Evolutionary conservation across 2,797 vertebrate genomes (phyloP).

Genomic region (Thamnophis elegans): DNA sequence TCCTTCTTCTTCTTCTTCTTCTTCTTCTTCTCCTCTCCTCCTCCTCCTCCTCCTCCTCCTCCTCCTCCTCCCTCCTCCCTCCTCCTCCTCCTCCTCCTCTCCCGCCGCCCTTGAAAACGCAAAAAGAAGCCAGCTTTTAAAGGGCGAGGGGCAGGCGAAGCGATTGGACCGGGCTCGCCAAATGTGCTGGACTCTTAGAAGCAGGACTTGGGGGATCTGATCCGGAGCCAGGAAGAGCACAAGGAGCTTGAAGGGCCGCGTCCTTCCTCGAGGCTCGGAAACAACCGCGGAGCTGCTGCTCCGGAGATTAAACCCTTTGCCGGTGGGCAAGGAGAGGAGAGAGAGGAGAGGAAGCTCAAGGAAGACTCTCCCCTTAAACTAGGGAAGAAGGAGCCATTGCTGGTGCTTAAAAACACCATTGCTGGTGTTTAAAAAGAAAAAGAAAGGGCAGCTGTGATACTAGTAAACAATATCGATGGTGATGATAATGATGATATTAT

Average conservation of each 20-base stretch:
- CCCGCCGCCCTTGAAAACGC: neutral
- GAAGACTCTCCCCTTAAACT: neutral
- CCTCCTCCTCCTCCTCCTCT: too few species aligned
- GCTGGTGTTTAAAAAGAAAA: neutral
- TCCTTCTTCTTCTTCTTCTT: too few species aligned
- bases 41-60: too few species aligned
- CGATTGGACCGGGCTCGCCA: neutral
- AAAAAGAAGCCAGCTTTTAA: neutral
- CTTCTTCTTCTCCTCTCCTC: too few species aligned
- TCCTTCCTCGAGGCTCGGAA: neutral
- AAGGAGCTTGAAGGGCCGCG: neutral
- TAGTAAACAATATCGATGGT: neutral
- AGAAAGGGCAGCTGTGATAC: neutral
- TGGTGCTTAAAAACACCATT: neutral
- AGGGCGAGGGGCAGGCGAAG: neutral
- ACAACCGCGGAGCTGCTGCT: neutral
- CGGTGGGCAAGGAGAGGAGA: neutral
- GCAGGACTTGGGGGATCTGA: neutral
- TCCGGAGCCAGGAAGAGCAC: neutral
- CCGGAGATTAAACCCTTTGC: neutral
- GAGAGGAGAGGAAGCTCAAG: neutral
- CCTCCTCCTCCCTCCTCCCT: too few species aligned
- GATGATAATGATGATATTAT: neutral
- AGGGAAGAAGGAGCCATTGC: neutral
- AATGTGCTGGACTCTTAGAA: neutral